Conservation (phyloP, 2,888 invertebrate species). For the Tolmerus cingulatus region DNA sequence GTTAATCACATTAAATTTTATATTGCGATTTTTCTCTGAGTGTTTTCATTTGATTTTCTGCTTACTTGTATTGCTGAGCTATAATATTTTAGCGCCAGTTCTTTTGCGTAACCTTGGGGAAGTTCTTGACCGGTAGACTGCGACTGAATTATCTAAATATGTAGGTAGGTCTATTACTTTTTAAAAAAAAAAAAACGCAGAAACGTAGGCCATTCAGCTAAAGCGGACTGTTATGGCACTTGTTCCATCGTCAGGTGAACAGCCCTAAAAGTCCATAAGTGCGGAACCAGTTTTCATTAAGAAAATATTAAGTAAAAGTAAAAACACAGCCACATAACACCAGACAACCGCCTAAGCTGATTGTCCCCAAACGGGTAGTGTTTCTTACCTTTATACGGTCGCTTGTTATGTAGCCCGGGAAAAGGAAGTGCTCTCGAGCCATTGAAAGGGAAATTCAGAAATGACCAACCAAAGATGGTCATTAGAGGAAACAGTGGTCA, state of each 20-base stretch:
- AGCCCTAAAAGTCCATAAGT: background rate
- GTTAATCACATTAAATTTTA: no score
- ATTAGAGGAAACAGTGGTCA: conserved; percentile 26
- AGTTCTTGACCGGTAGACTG: background rate
- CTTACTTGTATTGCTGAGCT: background rate
- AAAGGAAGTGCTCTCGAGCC: conserved; percentile 9
- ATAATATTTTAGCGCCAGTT: background rate
- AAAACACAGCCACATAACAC: background rate
- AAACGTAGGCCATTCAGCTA: background rate
- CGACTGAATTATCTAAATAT: background rate
- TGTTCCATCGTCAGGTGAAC: background rate
- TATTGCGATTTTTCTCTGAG: background rate
- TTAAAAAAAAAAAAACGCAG: background rate
- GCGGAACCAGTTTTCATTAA: conserved; percentile 10
- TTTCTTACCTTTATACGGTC: background rate
- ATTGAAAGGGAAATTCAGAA: conserved; percentile 31
- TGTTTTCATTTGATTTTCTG: background rate
- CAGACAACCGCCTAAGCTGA: background rate
- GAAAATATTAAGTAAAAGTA: conserved; percentile 7
- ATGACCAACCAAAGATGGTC: conserved; percentile 16
- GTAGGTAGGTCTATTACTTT: background rate
- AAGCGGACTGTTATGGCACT: background rate
- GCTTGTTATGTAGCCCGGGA: background rate
- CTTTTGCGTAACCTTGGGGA: background rate
- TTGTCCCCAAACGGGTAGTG: background rate